Conservation (phyloP, 2,888 invertebrate species). For the Auanema sp. region DNA sequence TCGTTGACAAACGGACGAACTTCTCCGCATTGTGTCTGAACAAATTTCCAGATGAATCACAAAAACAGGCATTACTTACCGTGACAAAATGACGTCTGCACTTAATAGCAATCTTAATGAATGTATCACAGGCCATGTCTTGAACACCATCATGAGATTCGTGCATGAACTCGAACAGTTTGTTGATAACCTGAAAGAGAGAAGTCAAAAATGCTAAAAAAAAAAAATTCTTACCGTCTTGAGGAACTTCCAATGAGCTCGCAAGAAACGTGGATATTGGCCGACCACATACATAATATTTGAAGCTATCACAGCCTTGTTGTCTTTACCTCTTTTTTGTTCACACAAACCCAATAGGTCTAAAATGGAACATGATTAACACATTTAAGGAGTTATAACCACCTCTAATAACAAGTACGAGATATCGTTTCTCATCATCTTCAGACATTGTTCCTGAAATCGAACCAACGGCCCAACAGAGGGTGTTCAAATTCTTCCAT, state of each 20-base stretch:
- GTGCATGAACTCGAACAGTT: constrained; percentile 99
- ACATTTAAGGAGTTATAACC: neutral
- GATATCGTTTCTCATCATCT: constrained; percentile 96
- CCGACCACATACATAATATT: constrained; percentile 99
- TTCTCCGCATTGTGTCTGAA: constrained; percentile 86
- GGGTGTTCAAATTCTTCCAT: constrained; percentile 97
- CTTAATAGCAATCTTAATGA: constrained; percentile 98
- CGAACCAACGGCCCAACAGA: constrained; percentile 99
- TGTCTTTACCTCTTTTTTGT: constrained; percentile 97
- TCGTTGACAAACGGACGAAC: constrained; percentile 97
- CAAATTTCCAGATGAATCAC: neutral
- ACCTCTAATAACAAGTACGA: constrained; percentile 92
- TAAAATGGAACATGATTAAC: constrained; percentile 43
- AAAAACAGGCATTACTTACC: constrained; percentile 46
- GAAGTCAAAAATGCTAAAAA: constrained; percentile 69
- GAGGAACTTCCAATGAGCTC: constrained; percentile 99
- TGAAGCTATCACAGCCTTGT: constrained; percentile 98
- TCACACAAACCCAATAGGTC: constrained; percentile 94
- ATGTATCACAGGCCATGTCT: constrained; percentile 99
- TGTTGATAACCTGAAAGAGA: constrained; percentile 77
- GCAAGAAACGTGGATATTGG: constrained; percentile 93
- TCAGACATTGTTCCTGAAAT: constrained; percentile 98
- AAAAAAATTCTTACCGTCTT: constrained; percentile 80
- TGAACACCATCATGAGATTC: constrained; percentile 96
- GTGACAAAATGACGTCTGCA: constrained; percentile 95